Percentiles rank a stretch among this genome's conserved stretches.
Conservation (phyloP, 2,888 invertebrate species). For the Emmelina monodactyla region DNA sequence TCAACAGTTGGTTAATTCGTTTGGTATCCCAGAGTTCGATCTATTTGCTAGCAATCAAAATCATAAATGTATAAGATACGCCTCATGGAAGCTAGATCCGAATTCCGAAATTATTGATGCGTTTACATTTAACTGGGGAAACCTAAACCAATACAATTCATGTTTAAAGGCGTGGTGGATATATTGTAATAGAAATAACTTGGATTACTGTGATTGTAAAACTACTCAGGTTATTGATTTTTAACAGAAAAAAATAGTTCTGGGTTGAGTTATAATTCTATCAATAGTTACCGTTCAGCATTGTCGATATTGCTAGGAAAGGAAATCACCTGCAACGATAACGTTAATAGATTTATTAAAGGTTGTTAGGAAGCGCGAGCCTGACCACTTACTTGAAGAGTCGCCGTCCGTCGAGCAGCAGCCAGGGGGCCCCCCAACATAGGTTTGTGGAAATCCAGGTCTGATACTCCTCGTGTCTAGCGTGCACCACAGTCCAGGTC, state of each 20-base stretch:
- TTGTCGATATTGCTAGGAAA: constrained; percentile 2
- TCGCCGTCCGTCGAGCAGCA: too few relatives aligned
- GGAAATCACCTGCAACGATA: constrained; percentile 6
- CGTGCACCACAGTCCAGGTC: too few relatives aligned
- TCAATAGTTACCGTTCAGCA: constrained; percentile 2
- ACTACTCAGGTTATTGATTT: constrained; percentile 2
- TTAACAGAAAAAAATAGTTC: not conserved
- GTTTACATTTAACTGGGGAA: not conserved
- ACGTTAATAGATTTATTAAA: constrained; percentile 10
- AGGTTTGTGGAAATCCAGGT: too few relatives aligned
- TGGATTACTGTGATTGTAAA: not conserved
- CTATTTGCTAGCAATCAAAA: not conserved
- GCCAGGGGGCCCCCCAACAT: too few relatives aligned
- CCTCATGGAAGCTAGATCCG: too few relatives aligned
- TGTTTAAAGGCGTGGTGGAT: not conserved
- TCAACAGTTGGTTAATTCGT: not conserved
- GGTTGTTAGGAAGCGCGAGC: too few relatives aligned
- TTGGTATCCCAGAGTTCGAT: not conserved
- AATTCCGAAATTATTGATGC: not conserved
- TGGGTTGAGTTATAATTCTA: not conserved
- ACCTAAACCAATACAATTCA: constrained; percentile 3
- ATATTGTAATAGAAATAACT: not conserved
- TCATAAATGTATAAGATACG: too few relatives aligned
- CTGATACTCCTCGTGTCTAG: too few relatives aligned
- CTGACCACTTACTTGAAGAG: too few relatives aligned